These are phyloP conservation scores for Spondyliosoma cantharus DNA, from an alignment of 2,797 vertebrate genomes.

Conservation along the genomic window DNA sequence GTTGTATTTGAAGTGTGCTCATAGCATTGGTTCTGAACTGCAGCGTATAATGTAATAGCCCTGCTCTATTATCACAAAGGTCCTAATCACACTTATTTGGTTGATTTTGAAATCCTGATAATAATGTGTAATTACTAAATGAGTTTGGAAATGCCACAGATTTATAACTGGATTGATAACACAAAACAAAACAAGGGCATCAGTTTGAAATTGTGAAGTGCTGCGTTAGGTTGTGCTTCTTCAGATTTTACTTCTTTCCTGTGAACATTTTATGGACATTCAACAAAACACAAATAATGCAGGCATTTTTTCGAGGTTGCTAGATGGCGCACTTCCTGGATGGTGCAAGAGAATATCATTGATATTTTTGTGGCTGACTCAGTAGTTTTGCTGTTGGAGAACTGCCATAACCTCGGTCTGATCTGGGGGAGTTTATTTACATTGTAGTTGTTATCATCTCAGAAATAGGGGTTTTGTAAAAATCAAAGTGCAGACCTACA, in stretches of 20 bases:
- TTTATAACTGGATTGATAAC: too few relatives aligned
- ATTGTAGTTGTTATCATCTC: conserved; percentile 19
- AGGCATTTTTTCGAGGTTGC: not conserved
- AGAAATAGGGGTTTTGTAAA: conserved; percentile 31
- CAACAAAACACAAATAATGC: not conserved
- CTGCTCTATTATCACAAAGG: too few relatives aligned
- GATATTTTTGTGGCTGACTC: not conserved
- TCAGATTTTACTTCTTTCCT: not conserved
- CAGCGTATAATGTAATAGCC: not conserved
- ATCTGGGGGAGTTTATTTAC: not conserved
- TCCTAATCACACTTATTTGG: too few relatives aligned
- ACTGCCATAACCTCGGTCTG: not conserved
- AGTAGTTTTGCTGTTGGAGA: conserved; percentile 1
- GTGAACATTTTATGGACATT: not conserved
- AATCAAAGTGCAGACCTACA: conserved; percentile 46
- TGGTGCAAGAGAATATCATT: not conserved
- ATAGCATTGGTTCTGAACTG: not conserved
- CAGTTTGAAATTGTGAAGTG: too few relatives aligned
- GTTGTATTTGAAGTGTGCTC: not conserved
- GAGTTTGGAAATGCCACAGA: too few relatives aligned
- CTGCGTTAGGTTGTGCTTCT: not conserved
- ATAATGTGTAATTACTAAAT: too few relatives aligned
- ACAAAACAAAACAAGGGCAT: too few relatives aligned
- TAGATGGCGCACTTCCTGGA: not conserved
- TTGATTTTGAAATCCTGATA: too few relatives aligned